Conservation (phyloP, 2,797 vertebrate genomes). For the Gymnoscopelus braueri region DNA sequence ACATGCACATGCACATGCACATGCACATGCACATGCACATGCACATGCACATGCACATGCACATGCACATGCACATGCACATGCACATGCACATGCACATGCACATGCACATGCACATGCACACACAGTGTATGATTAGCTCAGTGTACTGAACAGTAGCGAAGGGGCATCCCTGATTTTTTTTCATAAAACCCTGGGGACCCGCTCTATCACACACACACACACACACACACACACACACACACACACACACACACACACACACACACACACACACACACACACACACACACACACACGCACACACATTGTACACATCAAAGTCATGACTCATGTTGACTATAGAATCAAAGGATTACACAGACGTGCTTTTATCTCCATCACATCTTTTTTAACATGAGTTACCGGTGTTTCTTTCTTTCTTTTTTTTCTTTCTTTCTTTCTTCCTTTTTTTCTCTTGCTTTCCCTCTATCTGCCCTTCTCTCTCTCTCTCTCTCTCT, state of each 20-base stretch:
- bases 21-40: neutral
- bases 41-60: neutral
- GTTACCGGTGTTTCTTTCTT: slow-evolving; percentile 3
- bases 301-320: neutral
- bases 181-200: too few relatives aligned
- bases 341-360: too few relatives aligned
- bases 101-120: too few relatives aligned
- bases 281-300: neutral
- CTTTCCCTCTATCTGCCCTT: neutral
- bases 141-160: too few relatives aligned
- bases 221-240: neutral
- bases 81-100: too few relatives aligned
- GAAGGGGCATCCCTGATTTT: too few relatives aligned
- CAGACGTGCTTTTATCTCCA: too few relatives aligned
- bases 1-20: slow-evolving; percentile 36
- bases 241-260: neutral
- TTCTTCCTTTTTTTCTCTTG: neutral
- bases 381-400: neutral
- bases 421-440: slow-evolving; percentile 17
- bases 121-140: too few relatives aligned
- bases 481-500: neutral
- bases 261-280: neutral
- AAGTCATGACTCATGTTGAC: too few relatives aligned
- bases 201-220: neutral
- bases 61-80: neutral